These are phyloP conservation scores for Phania funesta DNA, from an alignment of 2,888 invertebrate genomes.

Conservation along the genomic window DNA sequence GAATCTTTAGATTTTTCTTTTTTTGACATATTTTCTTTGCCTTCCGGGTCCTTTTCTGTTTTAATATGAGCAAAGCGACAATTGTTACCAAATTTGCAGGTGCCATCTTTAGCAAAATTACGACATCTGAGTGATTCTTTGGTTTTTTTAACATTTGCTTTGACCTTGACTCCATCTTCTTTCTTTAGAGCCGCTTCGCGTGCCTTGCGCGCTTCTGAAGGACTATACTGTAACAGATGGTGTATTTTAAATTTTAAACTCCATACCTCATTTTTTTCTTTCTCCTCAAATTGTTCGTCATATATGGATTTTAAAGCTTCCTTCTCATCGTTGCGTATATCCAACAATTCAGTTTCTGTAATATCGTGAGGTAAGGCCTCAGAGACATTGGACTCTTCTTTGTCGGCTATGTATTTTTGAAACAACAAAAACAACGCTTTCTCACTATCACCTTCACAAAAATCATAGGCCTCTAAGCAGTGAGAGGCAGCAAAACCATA, in stretches of 20 bases:
- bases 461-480: constrained; percentile 87
- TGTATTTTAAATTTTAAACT: constrained; percentile 85
- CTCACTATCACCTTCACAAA: constrained; percentile 86
- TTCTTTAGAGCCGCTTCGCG: constrained; percentile 79
- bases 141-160: constrained; percentile 70
- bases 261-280: constrained; percentile 87
- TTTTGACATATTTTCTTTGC: constrained; percentile 67
- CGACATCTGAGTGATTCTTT: constrained; percentile 81
- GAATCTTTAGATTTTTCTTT: constrained; percentile 29
- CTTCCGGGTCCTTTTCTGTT: constrained; percentile 71
- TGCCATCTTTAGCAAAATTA: constrained; percentile 82
- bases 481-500: constrained; percentile 89
- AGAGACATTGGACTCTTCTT: constrained; percentile 17
- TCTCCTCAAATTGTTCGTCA: constrained; percentile 85
- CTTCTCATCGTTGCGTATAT: constrained; percentile 87
- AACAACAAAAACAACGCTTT: constrained; percentile 86
- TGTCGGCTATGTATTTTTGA: constrained; percentile 83
- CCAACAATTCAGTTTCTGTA: constrained; percentile 82
- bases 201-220: constrained; percentile 80
- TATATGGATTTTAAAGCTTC: constrained; percentile 89
- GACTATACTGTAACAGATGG: constrained; percentile 83
- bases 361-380: constrained; percentile 38
- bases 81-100: constrained; percentile 87
- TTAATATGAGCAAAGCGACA: constrained; percentile 88
- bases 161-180: constrained; percentile 52